Base-by-base conservation (phyloP, 2,113 vertebrate species). In the Phylloscopus trochiloides region DNA sequence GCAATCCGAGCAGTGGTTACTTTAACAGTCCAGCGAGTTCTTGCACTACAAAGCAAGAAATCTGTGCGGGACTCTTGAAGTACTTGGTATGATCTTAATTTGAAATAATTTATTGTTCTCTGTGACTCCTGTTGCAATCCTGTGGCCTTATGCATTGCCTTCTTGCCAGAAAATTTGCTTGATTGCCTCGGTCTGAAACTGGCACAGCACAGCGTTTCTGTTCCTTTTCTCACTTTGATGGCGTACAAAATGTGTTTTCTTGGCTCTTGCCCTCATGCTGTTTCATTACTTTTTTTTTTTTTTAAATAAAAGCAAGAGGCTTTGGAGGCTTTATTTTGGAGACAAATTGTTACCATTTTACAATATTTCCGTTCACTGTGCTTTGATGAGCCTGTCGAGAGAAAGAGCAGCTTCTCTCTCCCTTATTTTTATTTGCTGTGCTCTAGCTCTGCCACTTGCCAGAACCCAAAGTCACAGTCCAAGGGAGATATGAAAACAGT, bases 381-480 rank as follows among this genome's bases (percentile, higher is more conserved):
- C 91, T 98, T 97, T 97, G 96, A 97, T 92, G 88, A 93, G 94
- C 81, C 81, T 94, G 78, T 97, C 3, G 7, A 97, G 48, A 93
- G 94, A 97, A 94, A 96, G 68, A 65, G 57, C 77, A 81, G 93
- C 65, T 85, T 94, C 43, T 95, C 85, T 66, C 92, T 93, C 93
- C 71, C 77, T 97, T 96, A 90, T 96, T 98, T 97, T 97, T 94
- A 95, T 97, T 96, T 94, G 86, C 88, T 94, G 61, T 92, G 51
- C 91, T 97, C 95, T 97, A 94, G 95, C 86, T 84, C 93, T 94
- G 89, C 91, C 92, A 88, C 42, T 94, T 75, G 84, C 91, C 45
- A 36, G 92, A 97, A 95, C 57, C 75, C 40, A 32, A 87, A 96
- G 75, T 82, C 78, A 54, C 32, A 92, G 62, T 97, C 86, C 96